These are phyloP conservation scores for Hydrozoanthus gracilis DNA, from an alignment of 92 coral and sea anemone genomes.

Conservation along the genomic window DNA sequence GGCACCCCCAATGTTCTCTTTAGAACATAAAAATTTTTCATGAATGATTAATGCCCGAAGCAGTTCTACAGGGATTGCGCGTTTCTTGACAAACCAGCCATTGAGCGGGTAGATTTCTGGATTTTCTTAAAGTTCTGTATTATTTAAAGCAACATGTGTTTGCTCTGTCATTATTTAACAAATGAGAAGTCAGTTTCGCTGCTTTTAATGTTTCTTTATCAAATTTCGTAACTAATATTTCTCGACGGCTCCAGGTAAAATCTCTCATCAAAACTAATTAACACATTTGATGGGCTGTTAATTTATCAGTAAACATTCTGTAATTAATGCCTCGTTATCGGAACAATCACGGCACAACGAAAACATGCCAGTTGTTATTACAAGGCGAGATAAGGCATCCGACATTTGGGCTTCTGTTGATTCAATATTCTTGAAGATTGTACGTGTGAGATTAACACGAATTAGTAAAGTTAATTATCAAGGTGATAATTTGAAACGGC, in stretches of 20 bases:
- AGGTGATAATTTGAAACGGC: constrained; percentile 10
- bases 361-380: background rate
- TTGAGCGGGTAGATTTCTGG: too few species aligned
- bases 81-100: too few species aligned
- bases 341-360: background rate
- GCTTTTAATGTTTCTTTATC: background rate
- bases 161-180: background rate
- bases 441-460: constrained; percentile 9
- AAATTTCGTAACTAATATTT: background rate
- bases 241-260: background rate
- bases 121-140: too few species aligned
- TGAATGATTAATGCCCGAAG: too few species aligned
- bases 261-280: background rate
- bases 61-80: too few species aligned
- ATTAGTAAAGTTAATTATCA: constrained; percentile 17
- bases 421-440: constrained; percentile 18
- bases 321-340: constrained; percentile 43
- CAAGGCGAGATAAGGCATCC: background rate
- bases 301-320: constrained; percentile 27
- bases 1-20: too few species aligned
- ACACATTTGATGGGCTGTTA: constrained; percentile 30
- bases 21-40: too few species aligned
- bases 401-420: constrained; percentile 1
- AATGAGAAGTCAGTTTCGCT: background rate
- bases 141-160: background rate